Conservation (phyloP, 2,888 invertebrate species). For the Meganola albula region DNA sequence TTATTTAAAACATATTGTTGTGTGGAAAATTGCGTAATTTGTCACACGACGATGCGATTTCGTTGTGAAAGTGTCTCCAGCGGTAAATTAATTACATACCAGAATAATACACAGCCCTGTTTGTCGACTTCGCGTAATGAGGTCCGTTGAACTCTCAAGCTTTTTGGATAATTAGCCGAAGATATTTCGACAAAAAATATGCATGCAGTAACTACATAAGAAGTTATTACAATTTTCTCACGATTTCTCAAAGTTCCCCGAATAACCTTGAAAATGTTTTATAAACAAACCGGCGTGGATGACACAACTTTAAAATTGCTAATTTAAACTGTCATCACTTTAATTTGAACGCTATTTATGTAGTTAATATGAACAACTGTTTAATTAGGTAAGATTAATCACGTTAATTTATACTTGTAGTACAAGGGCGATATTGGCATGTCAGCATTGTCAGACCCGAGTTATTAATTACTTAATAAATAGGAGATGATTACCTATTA, state of each 20-base stretch:
- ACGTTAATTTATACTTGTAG: constrained; percentile 33
- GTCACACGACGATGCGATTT: constrained; percentile 47
- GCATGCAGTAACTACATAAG: constrained; percentile 13
- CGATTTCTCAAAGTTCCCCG: constrained; percentile 37
- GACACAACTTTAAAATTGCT: not conserved
- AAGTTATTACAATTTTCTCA: constrained; percentile 45
- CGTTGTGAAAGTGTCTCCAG: constrained; percentile 51
- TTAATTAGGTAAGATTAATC: constrained; percentile 15
- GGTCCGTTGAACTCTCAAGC: constrained; percentile 30
- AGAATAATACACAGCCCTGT: constrained; percentile 33
- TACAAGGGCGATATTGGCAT: constrained; percentile 44
- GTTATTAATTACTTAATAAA: too few relatives aligned
- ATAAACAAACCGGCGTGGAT: not conserved
- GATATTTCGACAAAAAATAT: constrained; percentile 28
- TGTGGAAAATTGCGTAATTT: constrained; percentile 44
- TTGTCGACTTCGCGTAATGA: constrained; percentile 23
- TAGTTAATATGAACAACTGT: constrained; percentile 11
- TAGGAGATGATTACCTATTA: constrained; percentile 31
- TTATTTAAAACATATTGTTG: constrained; percentile 43
- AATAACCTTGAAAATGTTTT: constrained; percentile 8
- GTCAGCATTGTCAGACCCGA: too few relatives aligned
- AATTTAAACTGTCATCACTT: too few relatives aligned
- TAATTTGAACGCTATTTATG: too few relatives aligned
- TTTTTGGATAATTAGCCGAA: constrained; percentile 31
- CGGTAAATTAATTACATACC: constrained; percentile 38